Evolutionary conservation across 2,113 vertebrate species (phyloP).

Genomic region (Tyrannus savana): DNA sequence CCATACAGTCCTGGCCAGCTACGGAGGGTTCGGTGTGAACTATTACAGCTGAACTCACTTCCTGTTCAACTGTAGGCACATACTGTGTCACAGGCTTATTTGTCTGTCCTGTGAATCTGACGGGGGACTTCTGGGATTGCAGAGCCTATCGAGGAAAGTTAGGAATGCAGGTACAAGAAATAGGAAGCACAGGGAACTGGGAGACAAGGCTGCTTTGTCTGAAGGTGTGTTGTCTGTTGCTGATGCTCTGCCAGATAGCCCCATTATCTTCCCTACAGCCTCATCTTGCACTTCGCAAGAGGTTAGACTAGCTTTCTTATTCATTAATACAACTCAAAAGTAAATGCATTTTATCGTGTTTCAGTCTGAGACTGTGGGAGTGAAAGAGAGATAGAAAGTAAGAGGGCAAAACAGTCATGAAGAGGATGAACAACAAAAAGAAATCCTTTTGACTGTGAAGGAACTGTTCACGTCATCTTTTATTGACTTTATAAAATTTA

Average conservation of each 20-base stretch:
- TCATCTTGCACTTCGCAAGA: not conserved
- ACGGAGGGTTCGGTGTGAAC: not conserved
- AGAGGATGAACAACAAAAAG: not conserved
- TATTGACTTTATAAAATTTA: not conserved
- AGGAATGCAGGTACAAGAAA: not conserved
- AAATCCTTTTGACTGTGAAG: not conserved
- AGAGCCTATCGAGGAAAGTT: not conserved
- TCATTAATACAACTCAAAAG: not conserved
- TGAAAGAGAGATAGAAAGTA: not conserved
- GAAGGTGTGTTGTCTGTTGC: not conserved
- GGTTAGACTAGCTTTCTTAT: not conserved
- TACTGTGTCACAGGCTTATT: not conserved
- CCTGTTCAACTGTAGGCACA: not conserved
- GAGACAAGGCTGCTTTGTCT: not conserved
- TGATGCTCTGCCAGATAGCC: not conserved
- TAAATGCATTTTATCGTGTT: not conserved
- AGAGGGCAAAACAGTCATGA: not conserved
- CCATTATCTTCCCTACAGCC: not conserved
- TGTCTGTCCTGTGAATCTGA: not conserved
- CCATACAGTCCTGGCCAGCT: not conserved
- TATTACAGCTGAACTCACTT: not conserved
- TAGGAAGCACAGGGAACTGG: not conserved
- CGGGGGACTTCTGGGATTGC: not conserved
- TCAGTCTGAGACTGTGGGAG: not conserved
- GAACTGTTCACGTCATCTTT: not conserved